Conservation (phyloP, 2,888 invertebrate species). For the Polyommatus icarus region DNA sequence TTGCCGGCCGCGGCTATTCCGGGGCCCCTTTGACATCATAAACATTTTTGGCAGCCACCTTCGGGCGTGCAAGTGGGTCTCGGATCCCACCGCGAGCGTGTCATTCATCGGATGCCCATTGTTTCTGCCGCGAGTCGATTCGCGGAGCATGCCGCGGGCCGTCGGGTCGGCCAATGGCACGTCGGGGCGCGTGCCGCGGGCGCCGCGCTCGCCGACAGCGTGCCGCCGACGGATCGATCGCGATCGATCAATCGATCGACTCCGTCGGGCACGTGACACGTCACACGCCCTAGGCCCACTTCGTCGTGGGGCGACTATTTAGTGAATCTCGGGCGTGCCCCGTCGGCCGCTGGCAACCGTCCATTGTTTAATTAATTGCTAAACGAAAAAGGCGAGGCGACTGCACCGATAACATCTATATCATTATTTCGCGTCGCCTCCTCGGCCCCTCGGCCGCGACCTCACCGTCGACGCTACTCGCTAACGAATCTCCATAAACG, state of each 20-base stretch:
- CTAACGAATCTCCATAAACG: not conserved
- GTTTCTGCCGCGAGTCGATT: constrained; percentile 73
- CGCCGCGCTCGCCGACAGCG: constrained; percentile 60
- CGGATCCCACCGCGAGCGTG: constrained; percentile 60
- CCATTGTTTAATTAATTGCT: constrained; percentile 28
- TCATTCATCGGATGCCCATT: constrained; percentile 77
- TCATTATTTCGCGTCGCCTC: not conserved
- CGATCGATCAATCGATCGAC: constrained; percentile 72
- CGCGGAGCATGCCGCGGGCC: constrained; percentile 60
- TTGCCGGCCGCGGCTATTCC: constrained; percentile 69
- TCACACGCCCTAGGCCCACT: constrained; percentile 42
- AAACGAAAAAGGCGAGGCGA: not conserved
- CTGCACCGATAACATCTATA: not conserved
- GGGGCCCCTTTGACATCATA: constrained; percentile 65
- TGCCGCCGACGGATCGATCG: constrained; percentile 55
- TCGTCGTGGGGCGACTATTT: not conserved
- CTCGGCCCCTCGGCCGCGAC: not conserved
- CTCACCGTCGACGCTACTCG: not conserved
- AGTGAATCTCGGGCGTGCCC: not conserved
- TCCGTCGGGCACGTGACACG: constrained; percentile 51
- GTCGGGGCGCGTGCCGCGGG: constrained; percentile 52
- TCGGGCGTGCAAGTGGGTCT: constrained; percentile 66
- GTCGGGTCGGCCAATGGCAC: constrained; percentile 65
- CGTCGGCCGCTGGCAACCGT: constrained; percentile 16
- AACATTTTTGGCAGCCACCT: constrained; percentile 76